Conservation (phyloP, 2,888 invertebrate species). For the Candidula unifasciata region DNA sequence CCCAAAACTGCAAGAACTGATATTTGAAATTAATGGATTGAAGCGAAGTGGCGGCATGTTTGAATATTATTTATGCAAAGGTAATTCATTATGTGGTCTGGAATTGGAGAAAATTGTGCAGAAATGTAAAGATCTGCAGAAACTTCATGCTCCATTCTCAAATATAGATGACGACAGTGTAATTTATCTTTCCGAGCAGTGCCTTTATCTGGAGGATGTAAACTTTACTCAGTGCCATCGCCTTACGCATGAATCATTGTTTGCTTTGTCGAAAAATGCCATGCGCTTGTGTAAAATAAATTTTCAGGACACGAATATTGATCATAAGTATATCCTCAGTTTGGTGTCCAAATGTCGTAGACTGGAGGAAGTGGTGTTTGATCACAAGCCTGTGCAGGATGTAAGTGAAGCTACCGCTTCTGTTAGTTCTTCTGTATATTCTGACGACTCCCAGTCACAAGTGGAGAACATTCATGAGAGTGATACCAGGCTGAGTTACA, state of each 20-base stretch:
- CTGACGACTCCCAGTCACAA: conserved; percentile 28
- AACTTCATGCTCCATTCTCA: conserved; percentile 49
- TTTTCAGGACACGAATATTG: conserved; percentile 35
- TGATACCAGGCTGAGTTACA: neutral
- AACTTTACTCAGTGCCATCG: conserved; percentile 44
- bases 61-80: conserved; percentile 33
- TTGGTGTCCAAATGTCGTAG: conserved; percentile 36
- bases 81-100: conserved; percentile 42
- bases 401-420: neutral
- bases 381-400: conserved; percentile 23
- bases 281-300: conserved; percentile 29
- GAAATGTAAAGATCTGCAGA: conserved; percentile 43
- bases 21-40: conserved; percentile 25
- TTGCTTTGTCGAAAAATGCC: conserved; percentile 42
- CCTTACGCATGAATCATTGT: conserved; percentile 34
- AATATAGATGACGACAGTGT: conserved; percentile 50
- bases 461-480: neutral
- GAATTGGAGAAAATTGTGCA: conserved; percentile 45
- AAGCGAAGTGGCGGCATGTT: conserved; percentile 27
- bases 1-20: conserved; percentile 45
- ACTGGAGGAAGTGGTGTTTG: conserved; percentile 43
- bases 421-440: neutral
- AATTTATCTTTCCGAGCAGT: conserved; percentile 40
- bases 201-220: conserved; percentile 46
- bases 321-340: conserved; percentile 35